A percentile compares a stretch with the other conserved stretches of the same genome.
phyloP scores from a whole-genome alignment of 2,888 invertebrate genomes.

The Lottia gigantea region DNA sequence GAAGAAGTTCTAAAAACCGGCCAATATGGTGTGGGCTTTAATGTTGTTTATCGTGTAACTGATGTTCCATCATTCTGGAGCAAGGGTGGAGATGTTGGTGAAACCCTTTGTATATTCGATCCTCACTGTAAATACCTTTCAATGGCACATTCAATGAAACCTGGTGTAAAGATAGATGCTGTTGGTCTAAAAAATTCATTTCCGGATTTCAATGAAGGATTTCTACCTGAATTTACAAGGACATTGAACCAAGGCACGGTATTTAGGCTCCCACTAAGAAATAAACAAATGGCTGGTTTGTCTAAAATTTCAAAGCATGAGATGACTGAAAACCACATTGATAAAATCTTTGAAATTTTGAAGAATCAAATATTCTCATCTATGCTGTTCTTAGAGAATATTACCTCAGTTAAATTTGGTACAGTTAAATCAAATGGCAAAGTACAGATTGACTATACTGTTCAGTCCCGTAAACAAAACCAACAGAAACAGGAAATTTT shows the following conservation, averaged over 20 bases:
- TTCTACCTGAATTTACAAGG: constrained; percentile 8
- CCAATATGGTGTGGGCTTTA: constrained; percentile 56
- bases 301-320: constrained; percentile 37
- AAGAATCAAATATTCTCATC: constrained; percentile 32
- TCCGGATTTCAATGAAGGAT: constrained; percentile 21
- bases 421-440: constrained; percentile 27
- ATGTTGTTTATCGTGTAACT: constrained; percentile 55
- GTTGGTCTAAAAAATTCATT: background rate
- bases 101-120: constrained; percentile 59
- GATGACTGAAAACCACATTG: constrained; percentile 7
- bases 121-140: constrained; percentile 55
- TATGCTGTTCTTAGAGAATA: constrained; percentile 57
- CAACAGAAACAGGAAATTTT: constrained; percentile 19
- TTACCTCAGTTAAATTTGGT: constrained; percentile 42
- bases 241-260: constrained; percentile 33
- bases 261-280: constrained; percentile 52
- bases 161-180: constrained; percentile 30
- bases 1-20: constrained; percentile 49
- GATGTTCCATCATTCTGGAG: constrained; percentile 52
- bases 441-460: constrained; percentile 27
- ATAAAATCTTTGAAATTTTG: constrained; percentile 11
- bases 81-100: constrained; percentile 37
- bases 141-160: constrained; percentile 27
- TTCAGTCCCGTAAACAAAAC: constrained; percentile 18
- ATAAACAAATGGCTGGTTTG: constrained; percentile 37